Evolutionary conservation across 2,888 invertebrate genomes (phyloP).

Genomic region (Pyrgus malvae): DNA sequence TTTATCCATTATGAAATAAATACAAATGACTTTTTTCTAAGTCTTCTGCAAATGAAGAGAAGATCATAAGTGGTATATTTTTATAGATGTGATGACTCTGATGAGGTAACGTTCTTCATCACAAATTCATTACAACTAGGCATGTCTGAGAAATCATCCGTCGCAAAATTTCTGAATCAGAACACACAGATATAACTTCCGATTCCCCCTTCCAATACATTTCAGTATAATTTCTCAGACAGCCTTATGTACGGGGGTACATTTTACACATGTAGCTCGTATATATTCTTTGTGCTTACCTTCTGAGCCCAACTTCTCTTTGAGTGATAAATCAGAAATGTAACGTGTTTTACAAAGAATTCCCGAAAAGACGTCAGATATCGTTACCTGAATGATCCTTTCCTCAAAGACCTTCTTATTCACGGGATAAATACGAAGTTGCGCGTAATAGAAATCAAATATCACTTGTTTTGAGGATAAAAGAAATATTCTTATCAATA

Average conservation of each 20-base stretch:
- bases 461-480: too few relatives aligned
- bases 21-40: too few relatives aligned
- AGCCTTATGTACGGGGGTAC: background rate
- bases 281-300: background rate
- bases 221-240: background rate
- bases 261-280: background rate
- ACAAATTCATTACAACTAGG: background rate
- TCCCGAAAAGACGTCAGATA: background rate
- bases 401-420: background rate
- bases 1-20: too few relatives aligned
- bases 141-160: background rate
- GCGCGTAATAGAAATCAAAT: too few relatives aligned
- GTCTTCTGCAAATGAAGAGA: too few relatives aligned
- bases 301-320: background rate
- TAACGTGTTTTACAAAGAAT: background rate
- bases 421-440: too few relatives aligned
- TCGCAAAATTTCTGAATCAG: background rate
- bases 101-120: too few relatives aligned
- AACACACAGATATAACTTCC: background rate
- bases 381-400: background rate
- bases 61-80: too few relatives aligned
- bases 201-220: background rate
- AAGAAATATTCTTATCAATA: too few relatives aligned
- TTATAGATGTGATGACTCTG: too few relatives aligned
- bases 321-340: conserved; percentile 11